These are phyloP conservation scores for Smittia sp. DNA, from an alignment of 2,888 invertebrate genomes.

Conservation along the genomic window DNA sequence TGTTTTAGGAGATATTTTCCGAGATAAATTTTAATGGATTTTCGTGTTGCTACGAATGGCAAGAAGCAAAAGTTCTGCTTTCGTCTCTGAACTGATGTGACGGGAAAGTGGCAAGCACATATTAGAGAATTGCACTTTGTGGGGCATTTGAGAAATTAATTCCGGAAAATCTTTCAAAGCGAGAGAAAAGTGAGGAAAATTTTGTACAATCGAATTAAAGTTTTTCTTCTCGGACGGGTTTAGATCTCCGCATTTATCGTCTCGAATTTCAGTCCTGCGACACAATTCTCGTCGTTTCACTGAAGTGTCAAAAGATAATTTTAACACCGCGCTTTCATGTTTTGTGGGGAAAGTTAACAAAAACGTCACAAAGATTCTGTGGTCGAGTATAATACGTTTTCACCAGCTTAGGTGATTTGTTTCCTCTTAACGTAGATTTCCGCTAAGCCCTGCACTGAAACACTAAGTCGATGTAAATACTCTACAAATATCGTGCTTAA, in stretches of 20 bases:
- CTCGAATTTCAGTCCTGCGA: neutral
- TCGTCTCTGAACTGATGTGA: neutral
- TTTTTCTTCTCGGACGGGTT: neutral
- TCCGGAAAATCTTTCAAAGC: neutral
- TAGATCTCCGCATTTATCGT: neutral
- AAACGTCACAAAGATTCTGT: too few species aligned
- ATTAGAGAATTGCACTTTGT: neutral
- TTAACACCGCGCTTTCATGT: neutral
- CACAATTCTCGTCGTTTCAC: neutral
- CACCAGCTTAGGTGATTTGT: too few species aligned
- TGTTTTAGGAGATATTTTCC: slow-evolving; percentile 25
- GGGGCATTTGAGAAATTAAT: neutral
- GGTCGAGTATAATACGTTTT: too few species aligned
- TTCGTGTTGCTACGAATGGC: slow-evolving; percentile 5
- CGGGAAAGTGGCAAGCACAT: neutral
- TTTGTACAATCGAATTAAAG: neutral
- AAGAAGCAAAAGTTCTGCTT: slow-evolving; percentile 16
- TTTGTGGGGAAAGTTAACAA: too few species aligned
- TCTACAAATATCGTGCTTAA: too few species aligned
- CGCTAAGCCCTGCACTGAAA: too few species aligned
- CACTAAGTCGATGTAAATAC: too few species aligned
- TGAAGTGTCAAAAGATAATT: neutral
- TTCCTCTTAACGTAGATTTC: too few species aligned
- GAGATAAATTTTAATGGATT: slow-evolving; percentile 39
- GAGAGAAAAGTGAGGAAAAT: neutral